Evolutionary conservation across 2,888 invertebrate species (phyloP).

Genomic region (Ectropis crepuscularia): DNA sequence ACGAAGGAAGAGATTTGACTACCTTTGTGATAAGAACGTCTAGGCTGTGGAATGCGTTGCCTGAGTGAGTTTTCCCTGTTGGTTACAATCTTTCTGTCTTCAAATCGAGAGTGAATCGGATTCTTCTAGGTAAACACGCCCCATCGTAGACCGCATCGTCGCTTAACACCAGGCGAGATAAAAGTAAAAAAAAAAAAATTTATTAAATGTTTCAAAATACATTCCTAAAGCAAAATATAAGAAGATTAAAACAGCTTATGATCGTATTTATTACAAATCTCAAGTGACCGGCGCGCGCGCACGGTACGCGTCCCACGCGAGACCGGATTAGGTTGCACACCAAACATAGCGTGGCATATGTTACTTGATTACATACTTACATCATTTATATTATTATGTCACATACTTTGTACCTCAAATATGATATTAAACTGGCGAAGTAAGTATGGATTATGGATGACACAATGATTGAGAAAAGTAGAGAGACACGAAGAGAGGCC

Average conservation of each 20-base stretch:
- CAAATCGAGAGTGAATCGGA: too few relatives aligned
- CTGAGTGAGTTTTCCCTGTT: too few relatives aligned
- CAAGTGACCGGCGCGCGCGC: conserved; percentile 16
- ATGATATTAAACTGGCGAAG: too few relatives aligned
- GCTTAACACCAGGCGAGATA: too few relatives aligned
- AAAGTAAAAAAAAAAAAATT: too few relatives aligned
- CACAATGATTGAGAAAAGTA: neutral
- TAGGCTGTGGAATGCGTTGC: too few relatives aligned
- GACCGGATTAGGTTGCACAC: conserved; percentile 27
- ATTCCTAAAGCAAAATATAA: neutral
- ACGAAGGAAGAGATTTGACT: too few relatives aligned
- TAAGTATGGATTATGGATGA: neutral
- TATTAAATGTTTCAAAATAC: too few relatives aligned
- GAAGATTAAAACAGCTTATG: neutral
- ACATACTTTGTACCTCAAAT: neutral
- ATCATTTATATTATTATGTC: neutral
- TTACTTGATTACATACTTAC: conserved; percentile 9
- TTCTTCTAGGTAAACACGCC: too few relatives aligned
- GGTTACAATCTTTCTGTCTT: too few relatives aligned
- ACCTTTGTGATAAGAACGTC: too few relatives aligned
- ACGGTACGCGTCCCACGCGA: conserved; percentile 35
- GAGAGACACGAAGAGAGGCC: neutral
- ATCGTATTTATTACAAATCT: conserved; percentile 37
- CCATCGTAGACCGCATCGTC: too few relatives aligned
- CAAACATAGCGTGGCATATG: conserved; percentile 29